phyloP scores from a whole-genome alignment of 2,888 invertebrate genomes.

The Mythimna lalbum region DNA sequence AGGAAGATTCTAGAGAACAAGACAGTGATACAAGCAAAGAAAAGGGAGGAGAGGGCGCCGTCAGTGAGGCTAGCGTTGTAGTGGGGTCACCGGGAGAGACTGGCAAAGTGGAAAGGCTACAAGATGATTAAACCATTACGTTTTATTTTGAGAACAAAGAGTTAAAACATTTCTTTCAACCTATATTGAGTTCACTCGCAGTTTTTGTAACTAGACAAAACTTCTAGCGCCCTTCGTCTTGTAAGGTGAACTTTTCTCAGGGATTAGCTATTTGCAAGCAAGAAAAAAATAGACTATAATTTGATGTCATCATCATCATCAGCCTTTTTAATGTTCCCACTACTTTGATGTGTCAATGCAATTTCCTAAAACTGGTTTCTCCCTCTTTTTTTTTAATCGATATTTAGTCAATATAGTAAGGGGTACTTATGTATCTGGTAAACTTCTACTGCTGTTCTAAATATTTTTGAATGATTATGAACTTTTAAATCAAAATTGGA shows the following conservation, averaged over 20 bases:
- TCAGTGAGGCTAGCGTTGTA: constrained; percentile 80
- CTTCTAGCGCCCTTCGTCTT: not conserved
- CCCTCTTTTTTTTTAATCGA: not conserved
- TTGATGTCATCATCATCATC: no score
- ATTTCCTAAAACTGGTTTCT: not conserved
- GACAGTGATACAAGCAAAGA: constrained; percentile 53
- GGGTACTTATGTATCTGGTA: not conserved
- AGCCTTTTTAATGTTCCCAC: no score
- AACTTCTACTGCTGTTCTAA: not conserved
- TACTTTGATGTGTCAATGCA: not conserved
- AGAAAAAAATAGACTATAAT: not conserved
- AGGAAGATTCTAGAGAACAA: constrained; percentile 66
- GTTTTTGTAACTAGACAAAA: not conserved
- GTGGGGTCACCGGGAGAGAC: constrained; percentile 82
- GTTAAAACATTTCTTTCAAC: constrained; percentile 1
- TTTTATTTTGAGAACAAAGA: constrained; percentile 22
- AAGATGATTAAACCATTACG: constrained; percentile 69
- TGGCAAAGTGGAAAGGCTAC: constrained; percentile 84
- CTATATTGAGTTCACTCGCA: not conserved
- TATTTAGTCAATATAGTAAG: not conserved
- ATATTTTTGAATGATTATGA: not conserved
- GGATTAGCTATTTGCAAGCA: not conserved
- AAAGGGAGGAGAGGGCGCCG: constrained; percentile 64
- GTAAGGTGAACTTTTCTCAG: not conserved
- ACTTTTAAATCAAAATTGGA: no score